A percentile compares a stretch with the other conserved stretches of the same genome.
Conservation (phyloP, 2,797 vertebrate genomes). For the Amazonetta brasiliensis region DNA sequence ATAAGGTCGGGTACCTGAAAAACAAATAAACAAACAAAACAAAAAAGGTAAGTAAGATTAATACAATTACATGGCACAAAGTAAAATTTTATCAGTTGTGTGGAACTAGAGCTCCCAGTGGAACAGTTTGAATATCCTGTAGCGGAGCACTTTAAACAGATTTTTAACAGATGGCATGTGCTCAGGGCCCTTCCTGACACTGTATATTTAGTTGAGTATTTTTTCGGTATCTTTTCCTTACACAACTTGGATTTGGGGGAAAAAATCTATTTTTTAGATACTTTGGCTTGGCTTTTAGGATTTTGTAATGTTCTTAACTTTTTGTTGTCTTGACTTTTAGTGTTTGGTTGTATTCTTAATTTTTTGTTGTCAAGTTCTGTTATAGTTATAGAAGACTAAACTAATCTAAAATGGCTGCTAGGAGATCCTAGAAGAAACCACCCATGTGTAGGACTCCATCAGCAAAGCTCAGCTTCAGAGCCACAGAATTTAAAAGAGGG, state of each 20-base stretch:
- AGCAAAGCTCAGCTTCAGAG: neutral
- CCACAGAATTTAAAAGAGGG: neutral
- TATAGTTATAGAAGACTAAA: neutral
- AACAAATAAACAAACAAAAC: neutral
- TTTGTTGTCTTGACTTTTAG: neutral
- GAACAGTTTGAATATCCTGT: neutral
- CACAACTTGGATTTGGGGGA: rapidly evolving
- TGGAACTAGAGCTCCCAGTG: neutral
- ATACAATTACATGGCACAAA: neutral
- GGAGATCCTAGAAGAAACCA: neutral
- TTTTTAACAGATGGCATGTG: neutral
- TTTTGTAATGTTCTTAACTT: neutral
- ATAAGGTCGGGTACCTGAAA: neutral
- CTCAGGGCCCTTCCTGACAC: neutral
- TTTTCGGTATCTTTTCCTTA: neutral
- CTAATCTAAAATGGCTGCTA: neutral
- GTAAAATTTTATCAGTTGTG: neutral
- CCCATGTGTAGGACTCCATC: neutral
- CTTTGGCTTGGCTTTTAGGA: neutral
- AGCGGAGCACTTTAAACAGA: neutral
- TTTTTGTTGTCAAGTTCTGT: neutral
- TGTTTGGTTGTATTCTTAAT: neutral
- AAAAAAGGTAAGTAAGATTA: neutral
- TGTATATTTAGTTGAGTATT: neutral
- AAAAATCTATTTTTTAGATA: neutral